phyloP scores from a whole-genome alignment of 2,797 vertebrate species.

The Propithecus perrieri region DNA sequence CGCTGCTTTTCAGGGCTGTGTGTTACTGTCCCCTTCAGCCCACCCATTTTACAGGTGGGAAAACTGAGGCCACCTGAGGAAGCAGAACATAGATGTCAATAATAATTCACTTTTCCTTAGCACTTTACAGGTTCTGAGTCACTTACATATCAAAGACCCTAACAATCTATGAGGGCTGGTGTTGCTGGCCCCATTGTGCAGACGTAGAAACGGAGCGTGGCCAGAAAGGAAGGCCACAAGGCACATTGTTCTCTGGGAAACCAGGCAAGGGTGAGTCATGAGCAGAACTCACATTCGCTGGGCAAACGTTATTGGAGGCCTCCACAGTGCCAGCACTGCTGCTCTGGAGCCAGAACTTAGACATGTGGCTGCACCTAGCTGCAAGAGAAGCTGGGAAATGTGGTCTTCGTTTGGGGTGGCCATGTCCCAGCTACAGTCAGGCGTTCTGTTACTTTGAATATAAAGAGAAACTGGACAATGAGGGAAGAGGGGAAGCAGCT shows the following conservation, averaged over 20 bases:
- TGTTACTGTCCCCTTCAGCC: neutral
- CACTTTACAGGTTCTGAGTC: no score
- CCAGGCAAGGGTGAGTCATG: neutral
- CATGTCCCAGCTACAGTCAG: neutral
- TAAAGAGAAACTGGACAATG: neutral
- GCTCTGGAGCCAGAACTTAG: neutral
- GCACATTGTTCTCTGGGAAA: neutral
- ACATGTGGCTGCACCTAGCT: neutral
- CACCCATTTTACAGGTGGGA: neutral
- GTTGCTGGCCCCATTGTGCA: neutral
- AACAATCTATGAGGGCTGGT: neutral
- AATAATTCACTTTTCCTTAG: neutral
- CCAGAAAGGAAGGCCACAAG: neutral
- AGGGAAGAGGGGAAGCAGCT: no score
- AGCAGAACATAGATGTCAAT: neutral
- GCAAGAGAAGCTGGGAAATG: neutral
- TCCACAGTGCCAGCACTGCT: fast-evolving
- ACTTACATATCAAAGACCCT: neutral
- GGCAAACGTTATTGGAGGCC: neutral
- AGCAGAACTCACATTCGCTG: neutral
- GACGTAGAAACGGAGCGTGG: neutral
- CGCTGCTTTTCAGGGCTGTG: neutral
- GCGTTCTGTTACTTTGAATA: neutral
- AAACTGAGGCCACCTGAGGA: neutral
- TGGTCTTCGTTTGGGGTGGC: neutral